These are phyloP conservation scores for Bos taurus DNA, from an alignment of 2,113 vertebrate species.

Conservation along the genomic window DNA sequence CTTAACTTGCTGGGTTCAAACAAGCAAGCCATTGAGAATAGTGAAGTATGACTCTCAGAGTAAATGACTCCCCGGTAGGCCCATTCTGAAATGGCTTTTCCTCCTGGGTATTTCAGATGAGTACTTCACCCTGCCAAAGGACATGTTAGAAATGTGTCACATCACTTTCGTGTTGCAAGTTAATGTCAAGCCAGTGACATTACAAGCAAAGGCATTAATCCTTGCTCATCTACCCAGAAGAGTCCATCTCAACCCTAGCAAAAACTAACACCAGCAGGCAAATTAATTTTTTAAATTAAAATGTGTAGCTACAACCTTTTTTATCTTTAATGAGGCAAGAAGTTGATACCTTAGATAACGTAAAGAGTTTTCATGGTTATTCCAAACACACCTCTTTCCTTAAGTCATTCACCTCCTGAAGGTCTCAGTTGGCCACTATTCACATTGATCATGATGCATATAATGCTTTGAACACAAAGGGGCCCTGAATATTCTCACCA, in stretches of 20 bases:
- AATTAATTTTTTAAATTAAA: neutral
- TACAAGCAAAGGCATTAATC: neutral
- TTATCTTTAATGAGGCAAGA: neutral
- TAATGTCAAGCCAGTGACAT: neutral
- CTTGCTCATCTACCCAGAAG: neutral
- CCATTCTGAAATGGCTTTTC: neutral
- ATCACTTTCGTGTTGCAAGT: neutral
- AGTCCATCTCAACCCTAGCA: neutral
- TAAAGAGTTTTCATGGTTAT: neutral
- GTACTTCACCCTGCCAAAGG: neutral
- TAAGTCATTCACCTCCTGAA: neutral
- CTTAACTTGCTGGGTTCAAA: neutral
- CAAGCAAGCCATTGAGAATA: neutral
- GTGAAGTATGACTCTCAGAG: neutral
- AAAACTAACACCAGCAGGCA: neutral
- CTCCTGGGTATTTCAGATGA: neutral
- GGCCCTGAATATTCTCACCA: neutral
- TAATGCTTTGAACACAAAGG: neutral
- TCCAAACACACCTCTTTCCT: neutral
- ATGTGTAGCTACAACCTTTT: neutral
- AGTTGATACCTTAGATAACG: neutral
- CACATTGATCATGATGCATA: neutral
- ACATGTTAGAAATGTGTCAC: neutral
- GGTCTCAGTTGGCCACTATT: neutral
- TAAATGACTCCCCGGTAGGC: neutral